Evolutionary conservation across 1,140 invertebrate species (phyloP).

Genomic region (Heterodera carotae): DNA sequence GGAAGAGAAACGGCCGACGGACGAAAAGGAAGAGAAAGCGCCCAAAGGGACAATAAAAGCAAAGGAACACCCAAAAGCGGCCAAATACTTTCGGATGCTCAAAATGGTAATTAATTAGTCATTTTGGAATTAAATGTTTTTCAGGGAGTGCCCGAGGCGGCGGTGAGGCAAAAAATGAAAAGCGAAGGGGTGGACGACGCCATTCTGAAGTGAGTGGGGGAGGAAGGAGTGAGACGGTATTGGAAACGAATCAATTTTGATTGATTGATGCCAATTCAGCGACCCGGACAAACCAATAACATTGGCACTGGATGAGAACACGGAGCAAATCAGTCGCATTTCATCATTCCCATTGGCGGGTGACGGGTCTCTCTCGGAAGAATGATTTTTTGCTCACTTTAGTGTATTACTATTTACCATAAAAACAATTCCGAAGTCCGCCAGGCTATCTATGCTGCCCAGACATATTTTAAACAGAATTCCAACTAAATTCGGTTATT

Average conservation of each 20-base stretch:
- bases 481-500: too few species aligned
- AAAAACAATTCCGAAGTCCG: too few species aligned
- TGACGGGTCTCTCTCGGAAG: not conserved
- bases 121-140: not conserved
- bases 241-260: not conserved
- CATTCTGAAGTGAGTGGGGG: constrained; percentile 23
- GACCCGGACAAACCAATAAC: constrained; percentile 16
- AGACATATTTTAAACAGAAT: too few species aligned
- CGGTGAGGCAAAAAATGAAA: constrained; percentile 40
- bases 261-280: constrained; percentile 14
- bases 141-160: constrained; percentile 36
- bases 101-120: not conserved
- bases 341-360: not conserved
- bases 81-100: constrained; percentile 45
- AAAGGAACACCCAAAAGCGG: constrained; percentile 36
- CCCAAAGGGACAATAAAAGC: constrained; percentile 22
- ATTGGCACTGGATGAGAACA: not conserved
- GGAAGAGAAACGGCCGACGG: constrained; percentile 10
- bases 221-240: not conserved
- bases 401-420: too few species aligned
- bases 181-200: constrained; percentile 34
- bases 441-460: too few species aligned
- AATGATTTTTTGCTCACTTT: not conserved
- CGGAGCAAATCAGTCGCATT: not conserved
- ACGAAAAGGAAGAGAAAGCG: not conserved